Percentiles rank a stretch among this genome's conserved stretches.
Conservation (phyloP, 2,797 vertebrate genomes). For the Poeciliopsis paucimaculata region DNA sequence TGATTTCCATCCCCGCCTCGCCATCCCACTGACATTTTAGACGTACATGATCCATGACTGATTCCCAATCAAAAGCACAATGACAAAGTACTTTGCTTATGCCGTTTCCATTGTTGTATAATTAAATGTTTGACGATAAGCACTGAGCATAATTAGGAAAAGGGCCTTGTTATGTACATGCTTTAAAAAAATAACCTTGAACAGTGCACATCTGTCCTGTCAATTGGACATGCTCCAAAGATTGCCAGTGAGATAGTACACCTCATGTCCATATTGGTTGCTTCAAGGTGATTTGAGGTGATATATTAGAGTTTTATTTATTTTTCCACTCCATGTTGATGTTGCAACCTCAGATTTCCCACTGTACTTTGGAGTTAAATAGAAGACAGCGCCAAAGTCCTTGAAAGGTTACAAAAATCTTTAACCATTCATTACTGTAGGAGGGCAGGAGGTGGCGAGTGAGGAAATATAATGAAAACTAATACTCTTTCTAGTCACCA, state of each 20-base stretch:
- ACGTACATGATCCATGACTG: constrained; percentile 82
- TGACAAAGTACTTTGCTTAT: constrained; percentile 54
- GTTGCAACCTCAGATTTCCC: constrained; percentile 40
- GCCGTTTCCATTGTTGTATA: constrained; percentile 59
- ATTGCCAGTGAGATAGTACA: constrained; percentile 61
- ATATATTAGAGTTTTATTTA: constrained; percentile 27
- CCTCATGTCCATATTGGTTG: constrained; percentile 49
- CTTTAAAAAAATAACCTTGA: constrained; percentile 76
- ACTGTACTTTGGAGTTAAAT: constrained; percentile 57
- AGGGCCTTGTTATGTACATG: constrained; percentile 55
- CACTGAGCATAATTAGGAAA: constrained; percentile 66
- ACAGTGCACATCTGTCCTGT: constrained; percentile 65
- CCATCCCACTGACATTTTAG: constrained; percentile 77
- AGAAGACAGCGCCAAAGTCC: constrained; percentile 65
- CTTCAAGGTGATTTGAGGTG: constrained; percentile 70
- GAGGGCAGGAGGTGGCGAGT: constrained; percentile 56
- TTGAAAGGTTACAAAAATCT: constrained; percentile 77
- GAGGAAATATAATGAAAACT: constrained; percentile 79
- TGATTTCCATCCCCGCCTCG: constrained; percentile 68
- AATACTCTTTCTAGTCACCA: constrained; percentile 75
- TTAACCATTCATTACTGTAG: constrained; percentile 75
- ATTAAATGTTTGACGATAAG: constrained; percentile 79
- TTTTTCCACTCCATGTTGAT: constrained; percentile 23
- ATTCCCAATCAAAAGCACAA: constrained; percentile 77
- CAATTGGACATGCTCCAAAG: constrained; percentile 74